Conservation (phyloP, 2,888 invertebrate species). For the Pollenia amentaria region DNA sequence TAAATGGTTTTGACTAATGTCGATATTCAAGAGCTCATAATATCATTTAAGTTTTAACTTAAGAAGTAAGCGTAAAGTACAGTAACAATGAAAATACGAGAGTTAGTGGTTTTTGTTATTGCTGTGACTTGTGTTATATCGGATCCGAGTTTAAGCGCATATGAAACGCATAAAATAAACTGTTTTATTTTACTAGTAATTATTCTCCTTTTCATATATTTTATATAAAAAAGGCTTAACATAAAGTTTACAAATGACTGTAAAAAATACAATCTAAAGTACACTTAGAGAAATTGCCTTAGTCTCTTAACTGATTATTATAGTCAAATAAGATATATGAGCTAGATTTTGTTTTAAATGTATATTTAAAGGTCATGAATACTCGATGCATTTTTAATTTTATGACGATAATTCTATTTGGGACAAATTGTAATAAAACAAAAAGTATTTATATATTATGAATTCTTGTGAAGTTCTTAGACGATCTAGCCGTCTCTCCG, state of each 20-base stretch:
- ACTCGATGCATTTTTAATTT: too few relatives aligned
- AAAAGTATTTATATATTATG: too few relatives aligned
- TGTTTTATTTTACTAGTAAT: background rate
- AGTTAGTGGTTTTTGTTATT: slow-evolving; percentile 14
- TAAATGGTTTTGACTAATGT: slow-evolving; percentile 53
- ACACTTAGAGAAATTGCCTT: background rate
- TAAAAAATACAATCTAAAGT: background rate
- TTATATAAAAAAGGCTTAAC: background rate
- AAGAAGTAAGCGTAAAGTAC: background rate
- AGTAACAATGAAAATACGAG: background rate
- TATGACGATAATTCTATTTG: too few relatives aligned
- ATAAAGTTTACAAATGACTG: background rate
- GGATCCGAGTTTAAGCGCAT: slow-evolving; percentile 52
- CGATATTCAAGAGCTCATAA: slow-evolving; percentile 48
- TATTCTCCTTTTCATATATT: background rate
- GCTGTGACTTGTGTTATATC: slow-evolving; percentile 50
- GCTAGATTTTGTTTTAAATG: too few relatives aligned
- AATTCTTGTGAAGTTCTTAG: too few relatives aligned
- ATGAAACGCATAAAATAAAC: slow-evolving; percentile 39
- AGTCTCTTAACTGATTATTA: background rate
- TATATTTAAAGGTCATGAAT: too few relatives aligned
- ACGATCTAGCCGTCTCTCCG: too few relatives aligned
- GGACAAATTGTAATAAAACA: too few relatives aligned
- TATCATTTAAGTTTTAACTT: slow-evolving; percentile 51
- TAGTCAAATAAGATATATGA: too few relatives aligned